Evolutionary conservation across 2,888 invertebrate species (phyloP), one percentile per base, ranked within the genome.

Genomic region (Apoderus coryli): DNA sequence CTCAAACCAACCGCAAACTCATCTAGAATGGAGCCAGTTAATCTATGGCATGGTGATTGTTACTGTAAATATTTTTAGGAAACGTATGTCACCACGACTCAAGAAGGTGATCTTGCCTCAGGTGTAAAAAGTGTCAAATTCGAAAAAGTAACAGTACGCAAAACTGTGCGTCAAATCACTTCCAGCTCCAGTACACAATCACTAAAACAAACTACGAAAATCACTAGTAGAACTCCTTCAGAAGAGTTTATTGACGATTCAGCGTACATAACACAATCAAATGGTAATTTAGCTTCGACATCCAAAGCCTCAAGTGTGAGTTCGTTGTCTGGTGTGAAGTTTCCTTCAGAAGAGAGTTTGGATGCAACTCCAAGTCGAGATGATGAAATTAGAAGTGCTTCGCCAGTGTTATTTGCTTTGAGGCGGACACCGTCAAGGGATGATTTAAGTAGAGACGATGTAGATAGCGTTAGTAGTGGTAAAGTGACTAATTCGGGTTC

Each of bases 111-210:
- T 41, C 56, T 72, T 22, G 58, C 63, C 14, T 61, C 70, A 31
- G 73, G 75, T 4, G 63, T 66, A 6, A 72, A 70, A 45, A 67
- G 72, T 42, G 72, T 80, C 26, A 78, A 76, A 53, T 75, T 76
- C 41, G 80, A 82, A 52, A 66, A 71, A 53, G 69, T 77, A 42
- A 69, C 68, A 3, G 66, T 77, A 31, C 66, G 65, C 48, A 75
- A 69, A 56, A 71, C 73, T 16, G 54, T 68, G n/a, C 59, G 63
- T 26, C 72, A 78, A 44, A 55, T 69, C 1, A 57, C 54, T 4
- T 52, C 63, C 2, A 45, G 43, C 7, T 36, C 45, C 11, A 48
- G 44, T 22, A 32, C 48, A 10, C 44, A 45, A 22, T 48, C 48
- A 25, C 32, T 47, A 23, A 47, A 52, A 12, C 36, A 43, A 28